These are phyloP conservation scores for Herpailurus yagouaroundi DNA, from an alignment of 2,113 vertebrate genomes.

Conservation along the genomic window DNA sequence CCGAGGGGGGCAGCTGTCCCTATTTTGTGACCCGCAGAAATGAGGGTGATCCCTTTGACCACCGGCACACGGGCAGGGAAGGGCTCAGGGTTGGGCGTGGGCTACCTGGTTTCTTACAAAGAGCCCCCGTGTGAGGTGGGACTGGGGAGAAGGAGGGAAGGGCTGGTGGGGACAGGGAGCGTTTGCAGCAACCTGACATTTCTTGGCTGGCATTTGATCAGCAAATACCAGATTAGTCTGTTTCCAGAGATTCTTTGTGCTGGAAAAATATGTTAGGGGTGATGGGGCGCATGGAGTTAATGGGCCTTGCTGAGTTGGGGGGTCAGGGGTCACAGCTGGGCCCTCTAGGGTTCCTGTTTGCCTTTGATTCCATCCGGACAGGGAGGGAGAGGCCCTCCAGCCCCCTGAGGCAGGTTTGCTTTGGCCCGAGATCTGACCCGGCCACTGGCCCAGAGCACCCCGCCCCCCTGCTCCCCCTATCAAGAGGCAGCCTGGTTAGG, in stretches of 20 bases:
- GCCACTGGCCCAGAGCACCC: constrained; percentile 56
- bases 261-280: background rate
- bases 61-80: background rate
- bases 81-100: background rate
- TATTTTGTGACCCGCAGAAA: background rate
- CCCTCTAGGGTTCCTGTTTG: constrained; percentile 74
- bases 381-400: constrained; percentile 56
- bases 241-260: constrained; percentile 31
- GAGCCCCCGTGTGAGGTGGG: background rate
- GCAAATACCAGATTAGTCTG: background rate
- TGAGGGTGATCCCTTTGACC: background rate
- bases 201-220: background rate
- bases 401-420: constrained; percentile 75
- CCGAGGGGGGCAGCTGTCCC: background rate
- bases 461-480: constrained; percentile 61
- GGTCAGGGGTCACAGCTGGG: constrained; percentile 77
- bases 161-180: background rate
- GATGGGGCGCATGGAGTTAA: constrained; percentile 50
- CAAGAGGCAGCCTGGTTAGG: constrained; percentile 35
- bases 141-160: background rate
- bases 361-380: constrained; percentile 77
- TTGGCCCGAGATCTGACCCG: constrained; percentile 79
- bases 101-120: background rate
- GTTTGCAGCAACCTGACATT: background rate
- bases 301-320: constrained; percentile 49